Base-by-base conservation (phyloP, 2,888 invertebrate genomes). In the Platynereis dumerilii region DNA sequence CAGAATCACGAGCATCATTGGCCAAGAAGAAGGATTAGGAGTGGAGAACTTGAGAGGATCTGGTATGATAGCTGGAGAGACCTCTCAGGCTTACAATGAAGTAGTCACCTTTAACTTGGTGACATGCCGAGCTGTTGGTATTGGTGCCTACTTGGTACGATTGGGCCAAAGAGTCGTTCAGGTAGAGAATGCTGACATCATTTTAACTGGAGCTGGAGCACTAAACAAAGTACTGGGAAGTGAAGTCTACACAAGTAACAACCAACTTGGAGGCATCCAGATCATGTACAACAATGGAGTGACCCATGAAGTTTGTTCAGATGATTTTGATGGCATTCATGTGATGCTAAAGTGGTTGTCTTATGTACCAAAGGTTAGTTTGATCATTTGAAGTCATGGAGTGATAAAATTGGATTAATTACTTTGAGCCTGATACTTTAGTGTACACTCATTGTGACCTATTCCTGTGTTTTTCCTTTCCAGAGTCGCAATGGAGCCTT, bases 251-350 rank as follows among this genome's bases (percentile, higher is more conserved):
- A 96, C 98, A 2, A 96, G 95, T 64, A 99, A 99, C 86, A 96
- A 95, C 85, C 99, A 99, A 85, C 87, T 99, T 34, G 99, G 99
- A 45, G 99, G 84, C 20, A 89, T 94, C 10, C 96, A 99, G 86
- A 96, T 99, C 68, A 99, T 99, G 98, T 92, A 93, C 87, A 93
- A 96, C 83, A 99, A 99, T 82, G 99, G 99, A 5, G 92, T 99
- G 0, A 90, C 96, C 0, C 98, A 99, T 84, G 92, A 92, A 58
- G 93, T 94, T 0, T 96, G 93, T 54, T 87, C 90, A 0, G 89
- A 92, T 42, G 99, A 99, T 83, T 87, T 97, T 75, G 96, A 97
- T 74, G 97, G 96, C 5, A 81, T 86, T 34, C 75, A 73, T 70
- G 93, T 92, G 0, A 90, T 96, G 27, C 86, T 98, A 0, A 88